Evolutionary conservation across 2,113 vertebrate species (phyloP).

Genomic region (Columba janthina): DNA sequence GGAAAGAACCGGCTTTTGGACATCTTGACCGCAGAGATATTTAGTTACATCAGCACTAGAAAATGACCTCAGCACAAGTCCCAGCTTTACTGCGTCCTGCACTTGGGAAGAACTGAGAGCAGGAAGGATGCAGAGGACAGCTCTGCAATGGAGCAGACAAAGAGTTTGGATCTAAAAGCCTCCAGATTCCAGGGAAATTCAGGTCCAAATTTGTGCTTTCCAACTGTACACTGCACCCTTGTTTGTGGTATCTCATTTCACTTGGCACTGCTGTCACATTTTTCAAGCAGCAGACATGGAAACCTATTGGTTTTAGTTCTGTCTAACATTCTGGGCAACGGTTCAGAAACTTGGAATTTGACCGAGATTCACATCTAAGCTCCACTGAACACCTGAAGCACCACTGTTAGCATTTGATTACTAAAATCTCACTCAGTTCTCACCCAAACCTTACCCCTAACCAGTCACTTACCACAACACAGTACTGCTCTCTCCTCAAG

Average conservation of each 20-base stretch:
- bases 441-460: background rate
- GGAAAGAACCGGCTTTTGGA: background rate
- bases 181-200: background rate
- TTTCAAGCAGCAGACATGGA: background rate
- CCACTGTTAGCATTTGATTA: background rate
- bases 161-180: background rate
- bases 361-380: background rate
- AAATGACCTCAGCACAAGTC: background rate
- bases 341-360: background rate
- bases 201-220: background rate
- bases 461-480: rapidly evolving
- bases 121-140: background rate
- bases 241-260: background rate
- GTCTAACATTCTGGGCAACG: background rate
- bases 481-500: background rate
- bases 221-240: background rate
- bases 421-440: background rate
- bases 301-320: background rate
- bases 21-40: background rate
- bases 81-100: background rate
- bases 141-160: background rate
- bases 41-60: background rate
- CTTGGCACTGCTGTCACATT: background rate
- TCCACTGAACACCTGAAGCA: background rate
- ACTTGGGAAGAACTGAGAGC: background rate